Evolutionary conservation across 2,888 invertebrate genomes (phyloP), one percentile per base, ranked within the genome.

Genomic region (Horisme vitalbata): DNA sequence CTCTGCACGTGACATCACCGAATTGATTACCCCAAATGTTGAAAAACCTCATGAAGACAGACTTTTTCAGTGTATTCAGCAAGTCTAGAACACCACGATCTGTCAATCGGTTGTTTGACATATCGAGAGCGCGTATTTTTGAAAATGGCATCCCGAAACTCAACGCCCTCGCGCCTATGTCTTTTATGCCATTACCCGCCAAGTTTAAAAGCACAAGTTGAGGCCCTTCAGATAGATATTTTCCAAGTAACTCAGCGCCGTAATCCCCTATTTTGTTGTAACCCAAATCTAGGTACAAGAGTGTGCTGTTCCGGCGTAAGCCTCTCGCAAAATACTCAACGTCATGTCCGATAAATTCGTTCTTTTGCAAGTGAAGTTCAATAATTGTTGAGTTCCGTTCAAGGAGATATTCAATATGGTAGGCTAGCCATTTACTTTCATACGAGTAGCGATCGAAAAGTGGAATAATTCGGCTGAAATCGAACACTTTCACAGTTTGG

Each of bases 241-340:
- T 76, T 0, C 84, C 86, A 11, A 94, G 45, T 37, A 90, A 56
- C 47, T 91, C 90, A 0, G 88, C 79, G 0, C 93, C 93, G 33
- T 91, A 81, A 65, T 93, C 92, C 0, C 91, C 92, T 9, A 94
- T 91, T 51, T 79, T 86, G 55, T 94, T 94, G 44, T 80, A 91
- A 0, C 87, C 90, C 7, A 94, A 67, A 75, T 94, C 92, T 15
- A 94, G 67, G 38, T 92, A 81, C 10, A 88, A 55, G n/a, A 94
- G 62, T 0, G 90, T 85, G 1, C 65, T 75, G 59, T 93, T 93
- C 1, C 61, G 57, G 8, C 75, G 66, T 31, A 93, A 73, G 4
- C 93, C 92, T 30, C 83, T 64, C 3, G 87, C 65, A 45, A 93
- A 73, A 43, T 84, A 84, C 53, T 92, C 92, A 26, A 93, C 73